Evolutionary conservation across 2,888 invertebrate species (phyloP).

Genomic region (Criorhina ranunculi): DNA sequence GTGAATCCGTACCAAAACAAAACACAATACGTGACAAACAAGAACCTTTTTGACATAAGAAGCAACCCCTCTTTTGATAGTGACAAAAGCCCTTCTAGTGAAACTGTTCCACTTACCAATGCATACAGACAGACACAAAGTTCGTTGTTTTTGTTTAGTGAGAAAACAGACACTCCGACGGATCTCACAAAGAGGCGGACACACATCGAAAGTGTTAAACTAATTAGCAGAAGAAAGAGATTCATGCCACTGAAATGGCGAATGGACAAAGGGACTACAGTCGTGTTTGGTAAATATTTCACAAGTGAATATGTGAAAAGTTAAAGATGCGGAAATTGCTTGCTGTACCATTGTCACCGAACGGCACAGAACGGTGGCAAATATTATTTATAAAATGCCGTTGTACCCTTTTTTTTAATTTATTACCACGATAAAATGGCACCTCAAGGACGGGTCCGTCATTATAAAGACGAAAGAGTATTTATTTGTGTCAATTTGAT

Average conservation of each 20-base stretch:
- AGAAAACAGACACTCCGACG: slow-evolving; percentile 12
- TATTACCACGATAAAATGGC: background rate
- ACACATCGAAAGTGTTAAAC: slow-evolving; percentile 62
- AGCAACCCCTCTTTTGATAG: background rate
- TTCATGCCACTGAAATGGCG: slow-evolving; percentile 34
- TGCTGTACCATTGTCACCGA: slow-evolving; percentile 34
- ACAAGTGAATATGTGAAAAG: slow-evolving; percentile 33
- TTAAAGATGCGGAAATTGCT: slow-evolving; percentile 45
- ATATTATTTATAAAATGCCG: slow-evolving; percentile 44
- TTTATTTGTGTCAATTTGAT: slow-evolving; percentile 26
- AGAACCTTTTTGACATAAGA: background rate
- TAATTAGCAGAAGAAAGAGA: slow-evolving; percentile 61
- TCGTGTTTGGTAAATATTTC: slow-evolving; percentile 50
- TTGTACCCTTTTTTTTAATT: slow-evolving; percentile 17
- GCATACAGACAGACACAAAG: slow-evolving; percentile 22
- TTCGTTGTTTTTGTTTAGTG: slow-evolving; percentile 28
- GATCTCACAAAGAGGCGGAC: slow-evolving; percentile 19
- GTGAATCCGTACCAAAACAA: background rate
- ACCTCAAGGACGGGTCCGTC: slow-evolving; percentile 19
- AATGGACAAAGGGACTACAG: slow-evolving; percentile 53
- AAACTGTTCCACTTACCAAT: background rate
- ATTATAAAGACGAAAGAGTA: background rate
- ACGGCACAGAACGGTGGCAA: slow-evolving; percentile 42
- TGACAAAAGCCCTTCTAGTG: slow-evolving; percentile 3
- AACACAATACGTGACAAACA: background rate